Evolutionary conservation across 2,888 invertebrate species (phyloP).

Genomic region (Empis stercorea): DNA sequence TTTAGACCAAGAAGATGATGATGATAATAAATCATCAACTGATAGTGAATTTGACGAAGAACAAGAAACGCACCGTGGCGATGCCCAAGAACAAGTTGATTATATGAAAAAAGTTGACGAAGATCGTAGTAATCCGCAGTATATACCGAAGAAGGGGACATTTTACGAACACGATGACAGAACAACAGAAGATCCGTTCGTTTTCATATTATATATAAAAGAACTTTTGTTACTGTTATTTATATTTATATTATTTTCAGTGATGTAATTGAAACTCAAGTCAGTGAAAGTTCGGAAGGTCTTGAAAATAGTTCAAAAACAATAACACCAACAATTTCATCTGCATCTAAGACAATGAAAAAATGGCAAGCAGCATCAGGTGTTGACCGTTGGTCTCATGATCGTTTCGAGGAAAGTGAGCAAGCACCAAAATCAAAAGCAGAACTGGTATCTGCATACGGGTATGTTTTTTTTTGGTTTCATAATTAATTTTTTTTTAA

Average conservation of each 20-base stretch:
- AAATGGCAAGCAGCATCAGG: slow-evolving; percentile 36
- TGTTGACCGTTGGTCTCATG: slow-evolving; percentile 69
- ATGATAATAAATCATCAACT: slow-evolving; percentile 5
- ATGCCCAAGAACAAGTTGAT: slow-evolving; percentile 48
- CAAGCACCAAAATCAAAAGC: slow-evolving; percentile 78
- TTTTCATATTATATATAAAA: slow-evolving; percentile 5
- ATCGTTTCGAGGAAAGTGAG: slow-evolving; percentile 43
- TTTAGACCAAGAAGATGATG: not conserved
- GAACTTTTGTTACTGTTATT: not conserved
- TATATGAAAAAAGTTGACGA: slow-evolving; percentile 72
- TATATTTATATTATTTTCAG: slow-evolving; percentile 17
- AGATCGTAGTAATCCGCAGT: slow-evolving; percentile 91
- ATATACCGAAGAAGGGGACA: slow-evolving; percentile 89
- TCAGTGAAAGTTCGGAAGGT: slow-evolving; percentile 22
- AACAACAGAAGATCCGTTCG: slow-evolving; percentile 56
- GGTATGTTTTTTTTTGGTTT: slow-evolving; percentile 51
- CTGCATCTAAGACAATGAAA: slow-evolving; percentile 33
- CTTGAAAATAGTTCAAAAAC: slow-evolving; percentile 24
- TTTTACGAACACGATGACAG: slow-evolving; percentile 96
- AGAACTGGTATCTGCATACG: slow-evolving; percentile 75
- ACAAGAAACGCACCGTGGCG: slow-evolving; percentile 52
- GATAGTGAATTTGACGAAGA: slow-evolving; percentile 10
- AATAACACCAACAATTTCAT: slow-evolving; percentile 26
- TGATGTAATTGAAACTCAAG: slow-evolving; percentile 23
- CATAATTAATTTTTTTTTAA: not conserved